phyloP scores from a whole-genome alignment of 2,797 vertebrate species.

The Echeneis naucrates region DNA sequence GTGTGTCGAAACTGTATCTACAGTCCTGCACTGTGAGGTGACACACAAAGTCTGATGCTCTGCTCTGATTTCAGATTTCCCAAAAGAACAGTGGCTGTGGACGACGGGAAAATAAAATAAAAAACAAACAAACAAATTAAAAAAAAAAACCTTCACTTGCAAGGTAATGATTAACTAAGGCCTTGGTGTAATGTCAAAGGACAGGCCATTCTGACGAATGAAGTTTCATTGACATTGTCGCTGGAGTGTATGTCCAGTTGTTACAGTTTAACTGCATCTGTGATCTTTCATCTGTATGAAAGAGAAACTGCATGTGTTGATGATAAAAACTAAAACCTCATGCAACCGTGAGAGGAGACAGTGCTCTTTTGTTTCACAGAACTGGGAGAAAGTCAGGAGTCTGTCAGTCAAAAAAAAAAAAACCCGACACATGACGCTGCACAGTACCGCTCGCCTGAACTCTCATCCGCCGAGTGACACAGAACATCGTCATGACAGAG shows the following conservation, averaged over 20 bases:
- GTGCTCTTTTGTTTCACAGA: slow-evolving; percentile 52
- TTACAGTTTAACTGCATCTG: slow-evolving; percentile 53
- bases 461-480: not conserved
- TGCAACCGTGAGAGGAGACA: slow-evolving; percentile 33
- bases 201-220: slow-evolving; percentile 23
- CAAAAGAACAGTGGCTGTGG: not conserved
- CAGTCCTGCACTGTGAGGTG: not conserved
- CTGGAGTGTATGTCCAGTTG: slow-evolving; percentile 36
- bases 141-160: not conserved
- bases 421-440: slow-evolving; percentile 34
- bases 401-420: slow-evolving; percentile 8
- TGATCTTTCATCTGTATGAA: slow-evolving; percentile 15
- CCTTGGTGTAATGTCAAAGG: slow-evolving; percentile 34
- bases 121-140: too few relatives aligned
- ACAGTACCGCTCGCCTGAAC: slow-evolving; percentile 31
- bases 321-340: too few relatives aligned
- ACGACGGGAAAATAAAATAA: too few relatives aligned
- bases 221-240: slow-evolving; percentile 20
- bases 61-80: not conserved
- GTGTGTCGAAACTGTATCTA: not conserved
- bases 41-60: slow-evolving; percentile 26
- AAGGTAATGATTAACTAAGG: slow-evolving; percentile 59
- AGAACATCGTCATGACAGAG: not conserved
- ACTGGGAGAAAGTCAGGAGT: slow-evolving; percentile 4
- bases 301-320: not conserved